Percentiles rank a stretch among this genome's conserved stretches.
These are phyloP conservation scores for Polydrusus tereticollis DNA, from an alignment of 2,888 invertebrate species.

Conservation along the genomic window DNA sequence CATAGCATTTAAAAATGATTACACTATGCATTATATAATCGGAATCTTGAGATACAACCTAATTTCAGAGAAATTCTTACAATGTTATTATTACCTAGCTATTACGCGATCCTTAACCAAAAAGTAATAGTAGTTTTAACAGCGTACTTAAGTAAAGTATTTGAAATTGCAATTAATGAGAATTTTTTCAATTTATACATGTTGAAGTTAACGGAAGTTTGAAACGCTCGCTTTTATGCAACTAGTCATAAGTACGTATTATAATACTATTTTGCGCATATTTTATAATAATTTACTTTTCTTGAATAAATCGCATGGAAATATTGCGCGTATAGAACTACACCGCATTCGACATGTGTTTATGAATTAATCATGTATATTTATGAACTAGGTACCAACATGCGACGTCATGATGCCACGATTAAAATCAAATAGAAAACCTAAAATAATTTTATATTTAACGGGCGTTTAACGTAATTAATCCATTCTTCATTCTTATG, in stretches of 20 bases:
- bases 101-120: not conserved
- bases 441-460: too few species aligned
- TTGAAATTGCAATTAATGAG: not conserved
- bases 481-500: too few species aligned
- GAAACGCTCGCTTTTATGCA: not conserved
- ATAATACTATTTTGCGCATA: not conserved
- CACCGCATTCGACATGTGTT: not conserved
- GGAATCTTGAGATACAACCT: not conserved
- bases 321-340: not conserved
- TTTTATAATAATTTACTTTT: not conserved
- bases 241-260: too few species aligned
- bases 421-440: too few species aligned
- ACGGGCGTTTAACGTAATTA: too few species aligned
- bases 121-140: constrained; percentile 24
- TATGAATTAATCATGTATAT: not conserved
- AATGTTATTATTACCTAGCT: not conserved
- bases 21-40: not conserved
- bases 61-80: not conserved
- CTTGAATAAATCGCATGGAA: not conserved
- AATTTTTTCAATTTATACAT: not conserved
- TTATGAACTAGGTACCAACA: not conserved
- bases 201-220: not conserved
- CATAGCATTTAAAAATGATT: too few species aligned
- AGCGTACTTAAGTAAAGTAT: not conserved
- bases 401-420: too few species aligned